Percentiles rank a stretch among this genome's conserved stretches.
phyloP scores from a whole-genome alignment of 2,888 invertebrate species.

The Eupithecia exiguata region DNA sequence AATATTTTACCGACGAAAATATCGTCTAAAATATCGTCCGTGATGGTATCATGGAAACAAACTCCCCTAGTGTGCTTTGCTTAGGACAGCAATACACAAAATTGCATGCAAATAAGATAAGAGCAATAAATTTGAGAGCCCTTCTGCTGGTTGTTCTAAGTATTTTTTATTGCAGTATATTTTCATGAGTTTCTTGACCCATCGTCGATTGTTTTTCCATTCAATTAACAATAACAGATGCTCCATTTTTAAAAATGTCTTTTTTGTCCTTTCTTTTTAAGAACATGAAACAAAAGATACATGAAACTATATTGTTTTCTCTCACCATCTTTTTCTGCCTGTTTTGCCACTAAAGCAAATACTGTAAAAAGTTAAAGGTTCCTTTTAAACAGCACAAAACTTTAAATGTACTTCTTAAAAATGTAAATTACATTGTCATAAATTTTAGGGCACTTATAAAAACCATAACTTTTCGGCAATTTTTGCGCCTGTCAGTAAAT shows the following conservation, averaged over 20 bases:
- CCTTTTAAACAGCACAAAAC: constrained; percentile 5
- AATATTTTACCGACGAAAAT: background rate
- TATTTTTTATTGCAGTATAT: constrained; percentile 60
- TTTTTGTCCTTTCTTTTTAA: background rate
- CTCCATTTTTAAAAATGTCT: background rate
- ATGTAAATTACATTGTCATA: constrained; percentile 44
- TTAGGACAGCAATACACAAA: constrained; percentile 74
- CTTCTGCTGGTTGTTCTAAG: constrained; percentile 59
- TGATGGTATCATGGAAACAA: constrained; percentile 39
- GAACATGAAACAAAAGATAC: background rate
- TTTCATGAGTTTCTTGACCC: constrained; percentile 66
- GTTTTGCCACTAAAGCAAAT: background rate
- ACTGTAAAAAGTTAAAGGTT: background rate
- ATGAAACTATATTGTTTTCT: background rate
- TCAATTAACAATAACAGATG: background rate
- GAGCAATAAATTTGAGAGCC: constrained; percentile 72
- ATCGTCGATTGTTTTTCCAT: constrained; percentile 31
- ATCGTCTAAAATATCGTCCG: background rate
- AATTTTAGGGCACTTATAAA: constrained; percentile 49
- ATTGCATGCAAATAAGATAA: constrained; percentile 83
- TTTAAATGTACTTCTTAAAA: constrained; percentile 35
- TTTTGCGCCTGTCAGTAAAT: constrained; percentile 61
- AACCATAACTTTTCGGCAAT: constrained; percentile 54
- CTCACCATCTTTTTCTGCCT: background rate
- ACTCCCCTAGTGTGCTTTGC: constrained; percentile 42